These are phyloP conservation scores for Solea solea DNA, from an alignment of 2,113 vertebrate genomes.

Conservation along the genomic window DNA sequence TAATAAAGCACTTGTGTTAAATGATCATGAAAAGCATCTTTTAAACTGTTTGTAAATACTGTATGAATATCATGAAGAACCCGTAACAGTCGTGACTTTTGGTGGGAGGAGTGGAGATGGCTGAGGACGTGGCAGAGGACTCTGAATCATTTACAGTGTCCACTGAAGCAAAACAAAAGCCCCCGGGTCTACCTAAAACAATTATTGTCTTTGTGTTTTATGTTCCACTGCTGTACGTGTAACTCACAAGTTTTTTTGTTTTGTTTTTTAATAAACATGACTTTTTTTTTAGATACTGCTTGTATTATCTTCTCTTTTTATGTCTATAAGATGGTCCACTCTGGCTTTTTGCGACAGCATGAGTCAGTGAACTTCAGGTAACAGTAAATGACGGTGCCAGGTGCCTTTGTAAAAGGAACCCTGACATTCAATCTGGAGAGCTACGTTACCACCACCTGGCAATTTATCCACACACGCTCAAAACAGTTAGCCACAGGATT, in stretches of 20 bases:
- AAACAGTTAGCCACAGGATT: conserved; percentile 62
- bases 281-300: conserved; percentile 27
- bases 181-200: conserved; percentile 7
- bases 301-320: not conserved
- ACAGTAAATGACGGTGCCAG: conserved; percentile 15
- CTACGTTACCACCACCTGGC: conserved; percentile 49
- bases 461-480: conserved; percentile 44
- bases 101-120: not conserved
- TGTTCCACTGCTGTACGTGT: conserved; percentile 16
- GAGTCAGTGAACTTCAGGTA: conserved; percentile 22
- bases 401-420: conserved; percentile 38
- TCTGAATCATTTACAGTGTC: not conserved
- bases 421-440: conserved; percentile 48
- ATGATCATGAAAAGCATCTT: not conserved
- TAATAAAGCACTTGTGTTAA: conserved; percentile 2
- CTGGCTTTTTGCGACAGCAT: not conserved
- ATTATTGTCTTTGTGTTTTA: conserved; percentile 10
- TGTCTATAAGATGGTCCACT: not conserved
- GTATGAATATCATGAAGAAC: conserved; percentile 1
- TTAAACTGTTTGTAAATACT: conserved; percentile 44
- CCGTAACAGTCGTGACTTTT: conserved; percentile 12
- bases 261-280: conserved; percentile 60
- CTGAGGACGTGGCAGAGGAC: not conserved
- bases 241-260: conserved; percentile 13
- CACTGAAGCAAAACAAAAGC: not conserved